phyloP scores from a whole-genome alignment of 2,797 vertebrate genomes.

The Oreochromis mossambicus region DNA sequence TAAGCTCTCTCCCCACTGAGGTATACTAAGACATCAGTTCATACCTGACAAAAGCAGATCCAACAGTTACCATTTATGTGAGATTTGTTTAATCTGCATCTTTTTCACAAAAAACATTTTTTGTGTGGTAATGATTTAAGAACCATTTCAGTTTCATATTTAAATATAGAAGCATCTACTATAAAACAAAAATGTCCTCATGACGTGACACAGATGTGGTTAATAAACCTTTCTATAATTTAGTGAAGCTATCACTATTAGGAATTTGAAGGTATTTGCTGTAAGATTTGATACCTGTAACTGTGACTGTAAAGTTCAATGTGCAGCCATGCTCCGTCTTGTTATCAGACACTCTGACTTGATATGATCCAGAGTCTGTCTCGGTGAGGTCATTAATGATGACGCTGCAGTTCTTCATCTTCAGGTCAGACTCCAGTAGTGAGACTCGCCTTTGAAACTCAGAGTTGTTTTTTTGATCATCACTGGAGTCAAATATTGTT shows the following conservation, averaged over 20 bases:
- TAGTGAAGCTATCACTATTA: fast-evolving
- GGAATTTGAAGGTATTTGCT: not conserved
- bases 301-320: not conserved
- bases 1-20: no score
- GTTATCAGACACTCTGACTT: not conserved
- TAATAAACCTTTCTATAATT: not conserved
- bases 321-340: fast-evolving
- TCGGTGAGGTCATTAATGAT: not conserved
- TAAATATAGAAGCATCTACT: not conserved
- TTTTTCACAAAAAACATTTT: no score
- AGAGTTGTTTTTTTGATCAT: not conserved
- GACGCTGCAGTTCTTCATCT: not conserved
- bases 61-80: no score
- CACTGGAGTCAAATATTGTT: not conserved
- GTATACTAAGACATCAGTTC: no score
- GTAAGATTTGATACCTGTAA: not conserved
- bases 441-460: not conserved
- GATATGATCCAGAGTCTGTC: not conserved
- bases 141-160: not conserved
- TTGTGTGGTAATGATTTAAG: not conserved
- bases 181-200: not conserved
- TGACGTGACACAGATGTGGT: fast-evolving
- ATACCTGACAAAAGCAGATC: no score
- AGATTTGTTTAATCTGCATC: no score
- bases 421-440: not conserved